phyloP scores from a whole-genome alignment of 64 coral and sea anemone species.

The Cladopsammia gracilis region DNA sequence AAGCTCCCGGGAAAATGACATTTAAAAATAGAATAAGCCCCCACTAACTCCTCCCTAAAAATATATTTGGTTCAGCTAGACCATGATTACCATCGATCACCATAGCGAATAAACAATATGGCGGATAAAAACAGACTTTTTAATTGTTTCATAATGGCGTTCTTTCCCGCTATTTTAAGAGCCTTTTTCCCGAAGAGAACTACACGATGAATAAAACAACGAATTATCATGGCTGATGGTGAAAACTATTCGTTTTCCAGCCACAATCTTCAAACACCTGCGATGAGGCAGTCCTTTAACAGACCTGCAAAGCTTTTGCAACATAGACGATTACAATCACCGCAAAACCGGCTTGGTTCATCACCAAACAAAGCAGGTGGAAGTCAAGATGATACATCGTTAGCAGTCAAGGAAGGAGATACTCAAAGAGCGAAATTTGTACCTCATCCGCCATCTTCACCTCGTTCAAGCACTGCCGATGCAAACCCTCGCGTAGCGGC shows the following conservation, averaged over 20 bases:
- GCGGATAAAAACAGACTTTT: background rate
- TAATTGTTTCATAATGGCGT: background rate
- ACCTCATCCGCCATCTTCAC: constrained; percentile 84
- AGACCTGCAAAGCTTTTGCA: constrained; percentile 73
- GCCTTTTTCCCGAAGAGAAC: background rate
- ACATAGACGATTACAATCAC: constrained; percentile 23
- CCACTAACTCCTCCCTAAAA: background rate
- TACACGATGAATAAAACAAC: background rate
- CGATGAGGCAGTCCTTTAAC: constrained; percentile 45
- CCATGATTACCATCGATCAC: background rate
- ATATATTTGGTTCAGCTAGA: background rate
- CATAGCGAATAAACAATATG: constrained; percentile 72
- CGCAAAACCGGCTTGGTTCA: constrained; percentile 45
- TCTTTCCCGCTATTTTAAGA: background rate
- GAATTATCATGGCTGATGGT: constrained; percentile 62
- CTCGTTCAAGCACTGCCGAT: constrained; percentile 28
- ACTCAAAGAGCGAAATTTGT: constrained; percentile 46
- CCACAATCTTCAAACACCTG: constrained; percentile 63
- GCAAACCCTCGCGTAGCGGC: constrained; percentile 43
- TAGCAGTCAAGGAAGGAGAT: constrained; percentile 22
- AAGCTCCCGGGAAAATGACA: too few relatives aligned
- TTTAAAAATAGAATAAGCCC: background rate
- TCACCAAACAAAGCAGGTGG: background rate
- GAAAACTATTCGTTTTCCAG: constrained; percentile 91
- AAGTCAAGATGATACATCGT: background rate